These are phyloP conservation scores for Fissipunctia ypsillon DNA, from an alignment of 2,888 invertebrate species.

Conservation along the genomic window DNA sequence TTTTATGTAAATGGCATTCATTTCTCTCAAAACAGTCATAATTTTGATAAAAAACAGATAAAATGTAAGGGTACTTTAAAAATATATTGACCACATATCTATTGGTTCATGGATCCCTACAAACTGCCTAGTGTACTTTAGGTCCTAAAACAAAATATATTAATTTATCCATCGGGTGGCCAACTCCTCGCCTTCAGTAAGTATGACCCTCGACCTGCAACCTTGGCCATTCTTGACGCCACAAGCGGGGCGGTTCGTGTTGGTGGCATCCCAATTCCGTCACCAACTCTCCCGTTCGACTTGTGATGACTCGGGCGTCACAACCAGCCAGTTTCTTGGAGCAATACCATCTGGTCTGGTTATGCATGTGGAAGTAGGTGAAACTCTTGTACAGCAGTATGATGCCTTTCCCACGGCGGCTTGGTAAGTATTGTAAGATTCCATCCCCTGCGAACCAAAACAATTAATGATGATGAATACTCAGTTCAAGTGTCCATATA, in stretches of 20 bases:
- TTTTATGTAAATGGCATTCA: background rate
- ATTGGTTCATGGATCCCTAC: background rate
- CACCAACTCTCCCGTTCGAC: conserved; percentile 39
- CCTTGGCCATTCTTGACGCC: conserved; percentile 71
- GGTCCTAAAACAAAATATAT: conserved; percentile 9
- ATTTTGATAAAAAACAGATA: background rate
- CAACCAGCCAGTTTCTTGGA: conserved; percentile 73
- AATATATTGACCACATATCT: background rate
- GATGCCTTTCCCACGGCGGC: conserved; percentile 48
- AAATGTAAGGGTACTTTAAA: background rate
- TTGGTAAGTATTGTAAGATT: conserved; percentile 52
- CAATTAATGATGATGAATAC: background rate
- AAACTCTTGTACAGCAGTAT: conserved; percentile 59
- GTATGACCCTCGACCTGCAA: conserved; percentile 68
- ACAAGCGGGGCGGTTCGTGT: conserved; percentile 56
- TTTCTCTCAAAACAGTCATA: background rate
- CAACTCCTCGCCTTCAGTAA: conserved; percentile 54
- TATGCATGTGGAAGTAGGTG: conserved; percentile 69
- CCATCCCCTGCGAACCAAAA: conserved; percentile 37
- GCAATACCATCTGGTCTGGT: conserved; percentile 75
- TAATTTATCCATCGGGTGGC: conserved; percentile 8
- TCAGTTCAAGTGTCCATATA: background rate
- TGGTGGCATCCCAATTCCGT: conserved; percentile 38
- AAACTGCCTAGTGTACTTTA: background rate
- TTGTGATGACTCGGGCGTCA: conserved; percentile 67